A percentile compares a stretch with the other conserved stretches of the same genome.
Evolutionary conservation across 2,797 vertebrate genomes (phyloP).

Genomic region (Pelodytes ibericus): DNA sequence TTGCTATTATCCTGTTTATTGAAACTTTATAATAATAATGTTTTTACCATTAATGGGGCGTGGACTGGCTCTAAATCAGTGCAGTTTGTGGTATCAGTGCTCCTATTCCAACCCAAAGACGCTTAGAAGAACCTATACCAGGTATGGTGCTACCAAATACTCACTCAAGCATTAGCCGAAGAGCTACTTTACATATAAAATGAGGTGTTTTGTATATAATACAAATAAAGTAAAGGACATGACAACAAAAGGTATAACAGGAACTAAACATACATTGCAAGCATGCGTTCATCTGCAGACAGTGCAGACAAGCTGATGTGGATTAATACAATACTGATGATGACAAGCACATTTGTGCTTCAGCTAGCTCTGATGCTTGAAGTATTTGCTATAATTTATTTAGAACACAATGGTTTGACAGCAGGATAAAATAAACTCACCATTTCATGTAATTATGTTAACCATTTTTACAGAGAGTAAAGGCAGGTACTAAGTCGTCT

Average conservation of each 20-base stretch:
- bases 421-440: conserved; percentile 34
- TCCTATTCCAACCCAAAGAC: no score
- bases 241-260: background rate
- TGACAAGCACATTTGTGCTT: conserved; percentile 8
- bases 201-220: no score
- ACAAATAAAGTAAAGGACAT: background rate
- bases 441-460: conserved; percentile 47
- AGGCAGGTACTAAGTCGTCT: conserved; percentile 28
- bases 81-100: no score
- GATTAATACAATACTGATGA: conserved; percentile 11
- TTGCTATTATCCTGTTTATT: no score
- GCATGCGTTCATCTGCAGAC: background rate
- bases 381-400: conserved; percentile 16
- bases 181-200: no score
- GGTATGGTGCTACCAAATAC: no score
- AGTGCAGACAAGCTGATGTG: background rate
- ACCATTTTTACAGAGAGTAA: conserved; percentile 17
- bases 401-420: conserved; percentile 34
- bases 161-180: no score
- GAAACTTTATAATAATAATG: no score
- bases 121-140: no score
- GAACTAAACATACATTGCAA: background rate
- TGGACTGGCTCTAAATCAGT: no score
- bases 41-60: no score
- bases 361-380: conserved; percentile 3